Evolutionary conservation across 2,888 invertebrate genomes (phyloP), one percentile per base, ranked within the genome.

Genomic region (Geophilus truncorum): DNA sequence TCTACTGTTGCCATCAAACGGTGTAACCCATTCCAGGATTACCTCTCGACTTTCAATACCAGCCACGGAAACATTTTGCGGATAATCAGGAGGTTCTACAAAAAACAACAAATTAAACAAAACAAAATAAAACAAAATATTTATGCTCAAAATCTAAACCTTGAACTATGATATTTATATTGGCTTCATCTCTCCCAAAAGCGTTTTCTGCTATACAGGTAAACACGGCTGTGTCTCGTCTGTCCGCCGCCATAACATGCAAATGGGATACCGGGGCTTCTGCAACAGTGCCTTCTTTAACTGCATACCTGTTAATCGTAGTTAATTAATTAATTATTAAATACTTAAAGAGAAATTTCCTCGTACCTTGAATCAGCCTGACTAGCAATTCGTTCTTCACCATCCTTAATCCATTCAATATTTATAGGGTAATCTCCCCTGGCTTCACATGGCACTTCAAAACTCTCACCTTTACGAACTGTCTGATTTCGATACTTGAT

Each of bases 401-500:
- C 80, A 28, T 45, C 75, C 25, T 80, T 80, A 70, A 85, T 96
- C 96, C 96, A 96, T 83, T 95, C 90, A 83, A 96, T 95, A 84
- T 95, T 96, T 87, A 96, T 96, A 34, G 96, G 96, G 90, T 95
- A 95, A 87, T 96, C 96, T 83, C 96, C 96, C 6, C 85, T 84
- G 32, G 96, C 95, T 81, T 85, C 84, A 87, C 96, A 96, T 85
- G 95, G 94, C 82, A 96, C 87, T 7, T 96, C 95, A 57, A 96
- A 94, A 32, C 95, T 94, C 87, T 96, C 96, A 81, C 94, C 94
- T 83, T 95, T 92, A 83, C 95, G 91, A 9, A 96, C 94, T 23
- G 96, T 96, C 88, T 96, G 95, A 85, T 96, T 95, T 81, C 94
- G 91, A 86, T 94, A 90, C 88, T 96, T 96, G 84, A 95, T 94